Base-by-base conservation (phyloP, 2,888 invertebrate species). In the Plagiodera versicolora region DNA sequence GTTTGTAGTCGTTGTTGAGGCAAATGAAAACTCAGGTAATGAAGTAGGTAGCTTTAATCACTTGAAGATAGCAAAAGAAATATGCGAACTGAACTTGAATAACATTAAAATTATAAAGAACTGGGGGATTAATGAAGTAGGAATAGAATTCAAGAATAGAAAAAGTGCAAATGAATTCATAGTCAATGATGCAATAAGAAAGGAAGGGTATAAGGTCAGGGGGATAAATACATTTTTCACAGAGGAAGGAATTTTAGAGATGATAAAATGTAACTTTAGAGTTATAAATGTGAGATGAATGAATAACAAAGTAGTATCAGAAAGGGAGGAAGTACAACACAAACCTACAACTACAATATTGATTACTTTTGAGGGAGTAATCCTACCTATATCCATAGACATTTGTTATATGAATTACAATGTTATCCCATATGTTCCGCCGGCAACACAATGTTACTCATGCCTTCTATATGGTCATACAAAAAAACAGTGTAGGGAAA, bases 391-490 rank as follows among this genome's bases (percentile, higher is more conserved):
- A 16, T 46, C 10, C 8, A 17, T 46, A 14, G 46, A 46, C 1
- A 46, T 46, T 9, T 46, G 2, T 46, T 46, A 46, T 18, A 46
- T 46, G 17, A 6, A 11, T 16, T 46, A 46, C 46, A 46, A 16
- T 8, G 39, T 47, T 19, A 17, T 14, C 4, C 39, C 32, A n/a
- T 59, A 59, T n/a, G 14, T 54, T 14, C 47, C 58, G 35, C 35
- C 54, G 1, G 59, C 47, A 9, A 55, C 46, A 4, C 58, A 53
- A 28, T 58, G 47, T 5, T 58, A 35, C 17, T 2, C 16, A 16
- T 57, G 57, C 35, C 19, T 56, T 1, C 4, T 44, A 6, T 59
- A 59, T 24, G 60, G 60, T 17, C 56, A 60, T 24, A 60, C 51
- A 24, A 50, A 56, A 52, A 46, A 17, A 16, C 55, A 55, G 44